Evolutionary conservation across 2,797 vertebrate genomes (phyloP).

Genomic region (Aeoliscus strigatus): DNA sequence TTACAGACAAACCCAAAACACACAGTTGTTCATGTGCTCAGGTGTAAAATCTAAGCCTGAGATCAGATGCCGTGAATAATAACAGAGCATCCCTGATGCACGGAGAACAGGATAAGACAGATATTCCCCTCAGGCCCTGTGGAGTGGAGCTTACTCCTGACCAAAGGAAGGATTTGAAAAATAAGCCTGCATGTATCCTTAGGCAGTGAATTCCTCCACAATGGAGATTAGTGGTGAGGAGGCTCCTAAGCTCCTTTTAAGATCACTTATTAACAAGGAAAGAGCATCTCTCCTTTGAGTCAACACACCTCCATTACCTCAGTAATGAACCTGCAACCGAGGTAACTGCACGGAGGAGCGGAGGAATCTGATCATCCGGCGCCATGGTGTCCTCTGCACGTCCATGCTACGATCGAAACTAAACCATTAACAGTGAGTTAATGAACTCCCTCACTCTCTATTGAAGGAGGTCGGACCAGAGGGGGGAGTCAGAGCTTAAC

Average conservation of each 20-base stretch:
- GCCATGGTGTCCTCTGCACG: too few species aligned
- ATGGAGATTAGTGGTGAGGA: conserved; percentile 57
- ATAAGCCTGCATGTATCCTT: conserved; percentile 63
- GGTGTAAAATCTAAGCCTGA: conserved; percentile 40
- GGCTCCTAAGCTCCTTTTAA: conserved; percentile 51
- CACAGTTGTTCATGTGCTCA: too few species aligned
- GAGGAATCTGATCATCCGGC: too few species aligned
- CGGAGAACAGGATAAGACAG: conserved; percentile 44
- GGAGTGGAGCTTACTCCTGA: conserved; percentile 57
- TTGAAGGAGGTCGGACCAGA: conserved; percentile 39
- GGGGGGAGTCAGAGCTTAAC: conserved; percentile 53
- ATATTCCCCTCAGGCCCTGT: conserved; percentile 49
- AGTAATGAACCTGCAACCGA: conserved; percentile 32
- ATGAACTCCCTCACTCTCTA: conserved; percentile 44
- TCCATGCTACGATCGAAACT: too few species aligned
- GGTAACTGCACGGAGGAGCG: too few species aligned
- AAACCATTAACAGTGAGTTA: conserved; percentile 42
- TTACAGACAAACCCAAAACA: conserved; percentile 21
- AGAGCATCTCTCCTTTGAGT: conserved; percentile 26
- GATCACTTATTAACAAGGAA: conserved; percentile 54
- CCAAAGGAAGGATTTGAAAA: conserved; percentile 69
- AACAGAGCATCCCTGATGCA: conserved; percentile 40
- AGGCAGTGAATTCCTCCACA: conserved; percentile 67
- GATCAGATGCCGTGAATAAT: conserved; percentile 55
- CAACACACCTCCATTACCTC: conserved; percentile 41